Base-by-base conservation (phyloP, 2,113 vertebrate genomes). In the Takifugu flavidus region DNA sequence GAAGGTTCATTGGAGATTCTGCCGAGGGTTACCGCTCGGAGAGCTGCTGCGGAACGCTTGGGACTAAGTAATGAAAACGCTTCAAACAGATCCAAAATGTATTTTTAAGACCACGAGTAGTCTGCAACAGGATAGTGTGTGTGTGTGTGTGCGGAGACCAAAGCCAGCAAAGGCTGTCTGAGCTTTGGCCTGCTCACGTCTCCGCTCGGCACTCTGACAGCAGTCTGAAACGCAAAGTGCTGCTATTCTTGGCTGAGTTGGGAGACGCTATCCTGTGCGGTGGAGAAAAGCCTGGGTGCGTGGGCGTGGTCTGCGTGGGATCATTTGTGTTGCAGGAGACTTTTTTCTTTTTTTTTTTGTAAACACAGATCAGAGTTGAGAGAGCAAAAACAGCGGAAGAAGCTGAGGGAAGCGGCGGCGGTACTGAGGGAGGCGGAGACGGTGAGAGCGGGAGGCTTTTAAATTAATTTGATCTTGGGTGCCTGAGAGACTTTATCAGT, bases 401-500 rank as follows among this genome's bases (percentile, higher is more conserved):
- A 14, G 68, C 42, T 49, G 50, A 12, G 58, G 53, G 50, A 49
- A 54, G 75, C 69, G 52, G 52, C 57, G 53, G 51, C 66, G 4
- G 51, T 25, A 58, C n/a, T 55, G 1, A 2, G 51, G 60, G 66
- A 74, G 62, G 39, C 34, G 53, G 44, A 57, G 26, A 59, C 45
- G 42, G 60, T 51, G 39, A 69, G 59, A 54, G 70, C 77, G 70
- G 20, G 20, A 20, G 20, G 20, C 20, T 20, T 75, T 86, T 77
- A 78, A 90, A 89, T 90, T 86, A 89, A 90, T 87, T 65, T 82
- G 78, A 84, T 88, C 76, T 77, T 10, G 29, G 58, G 72, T 72
- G 72, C 84, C 81, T 85, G 62, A 34, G 76, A 87, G 85, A 85
- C 65, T 28, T 51, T 58, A 59, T 72, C 62, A 71, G 68, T 67